Conservation (phyloP, 2,888 invertebrate species). For the Cordilura impudica region DNA sequence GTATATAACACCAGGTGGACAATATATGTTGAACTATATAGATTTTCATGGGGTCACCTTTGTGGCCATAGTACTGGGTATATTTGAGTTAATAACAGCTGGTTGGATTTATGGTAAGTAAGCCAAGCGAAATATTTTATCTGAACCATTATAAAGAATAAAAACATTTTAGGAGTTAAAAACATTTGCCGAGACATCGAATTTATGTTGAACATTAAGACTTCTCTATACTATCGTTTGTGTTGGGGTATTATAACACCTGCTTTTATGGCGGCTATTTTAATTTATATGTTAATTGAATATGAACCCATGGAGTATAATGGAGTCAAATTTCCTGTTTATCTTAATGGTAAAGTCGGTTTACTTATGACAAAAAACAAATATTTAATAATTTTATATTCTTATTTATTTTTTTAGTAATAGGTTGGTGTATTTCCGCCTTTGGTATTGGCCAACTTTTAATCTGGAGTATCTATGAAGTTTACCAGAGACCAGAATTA, state of each 20-base stretch:
- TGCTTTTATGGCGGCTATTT: slow-evolving; percentile 82
- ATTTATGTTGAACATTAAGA: slow-evolving; percentile 85
- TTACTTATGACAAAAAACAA: too few species aligned
- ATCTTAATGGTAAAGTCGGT: slow-evolving; percentile 81
- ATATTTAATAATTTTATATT: slow-evolving; percentile 39
- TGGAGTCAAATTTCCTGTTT: slow-evolving; percentile 80
- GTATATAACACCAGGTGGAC: slow-evolving; percentile 85
- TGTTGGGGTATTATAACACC: slow-evolving; percentile 90
- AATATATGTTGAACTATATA: slow-evolving; percentile 84
- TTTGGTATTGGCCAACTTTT: slow-evolving; percentile 79
- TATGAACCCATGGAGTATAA: slow-evolving; percentile 82
- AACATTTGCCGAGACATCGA: slow-evolving; percentile 85
- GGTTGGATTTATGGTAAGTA: slow-evolving; percentile 86
- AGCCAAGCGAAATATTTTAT: slow-evolving; percentile 64
- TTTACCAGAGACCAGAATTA: slow-evolving; percentile 66
- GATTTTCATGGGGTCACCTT: slow-evolving; percentile 87
- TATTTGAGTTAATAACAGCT: slow-evolving; percentile 84
- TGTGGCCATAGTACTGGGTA: slow-evolving; percentile 83
- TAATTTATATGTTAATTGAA: slow-evolving; percentile 83
- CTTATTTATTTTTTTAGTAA: slow-evolving; percentile 66
- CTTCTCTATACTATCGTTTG: slow-evolving; percentile 85
- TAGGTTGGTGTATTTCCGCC: slow-evolving; percentile 79
- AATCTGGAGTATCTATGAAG: slow-evolving; percentile 73
- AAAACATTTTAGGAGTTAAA: slow-evolving; percentile 78
- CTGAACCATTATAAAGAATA: neutral